These are phyloP conservation scores for Nylanderia fulva DNA, from an alignment of 1,140 invertebrate species.

Conservation along the genomic window DNA sequence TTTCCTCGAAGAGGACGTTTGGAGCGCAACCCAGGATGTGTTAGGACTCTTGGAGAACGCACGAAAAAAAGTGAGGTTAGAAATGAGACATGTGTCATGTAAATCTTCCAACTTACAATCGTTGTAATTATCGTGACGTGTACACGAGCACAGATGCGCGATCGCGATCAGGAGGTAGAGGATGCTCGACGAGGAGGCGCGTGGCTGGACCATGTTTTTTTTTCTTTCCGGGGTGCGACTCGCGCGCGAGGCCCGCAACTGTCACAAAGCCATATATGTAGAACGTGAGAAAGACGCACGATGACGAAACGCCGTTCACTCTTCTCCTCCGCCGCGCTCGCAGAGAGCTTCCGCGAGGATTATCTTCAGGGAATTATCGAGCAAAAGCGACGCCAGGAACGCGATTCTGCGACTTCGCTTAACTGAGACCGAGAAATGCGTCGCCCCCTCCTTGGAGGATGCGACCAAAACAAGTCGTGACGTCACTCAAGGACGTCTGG, in stretches of 20 bases:
- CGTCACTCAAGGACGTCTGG: not conserved
- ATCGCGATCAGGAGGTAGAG: constrained; percentile 33
- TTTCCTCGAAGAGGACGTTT: no score
- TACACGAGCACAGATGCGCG: constrained; percentile 51
- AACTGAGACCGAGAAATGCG: not conserved
- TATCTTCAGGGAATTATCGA: not conserved
- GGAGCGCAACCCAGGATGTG: no score
- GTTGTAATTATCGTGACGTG: not conserved
- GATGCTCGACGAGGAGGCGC: not conserved
- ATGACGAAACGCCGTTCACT: not conserved
- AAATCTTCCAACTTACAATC: constrained; percentile 60
- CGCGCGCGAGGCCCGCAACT: not conserved
- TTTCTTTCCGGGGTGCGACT: constrained; percentile 23
- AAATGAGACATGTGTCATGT: not conserved
- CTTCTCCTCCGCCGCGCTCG: not conserved
- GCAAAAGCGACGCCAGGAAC: not conserved
- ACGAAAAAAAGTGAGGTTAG: constrained; percentile 16
- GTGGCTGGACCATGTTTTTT: constrained; percentile 52
- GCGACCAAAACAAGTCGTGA: constrained; percentile 4
- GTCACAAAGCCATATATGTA: constrained; percentile 66
- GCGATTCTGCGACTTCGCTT: not conserved
- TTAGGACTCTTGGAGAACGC: no score
- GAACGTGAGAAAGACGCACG: not conserved
- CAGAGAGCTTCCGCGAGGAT: not conserved
- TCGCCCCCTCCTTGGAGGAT: not conserved